Conservation (phyloP, 2,113 vertebrate genomes). For the Fulica atra region DNA sequence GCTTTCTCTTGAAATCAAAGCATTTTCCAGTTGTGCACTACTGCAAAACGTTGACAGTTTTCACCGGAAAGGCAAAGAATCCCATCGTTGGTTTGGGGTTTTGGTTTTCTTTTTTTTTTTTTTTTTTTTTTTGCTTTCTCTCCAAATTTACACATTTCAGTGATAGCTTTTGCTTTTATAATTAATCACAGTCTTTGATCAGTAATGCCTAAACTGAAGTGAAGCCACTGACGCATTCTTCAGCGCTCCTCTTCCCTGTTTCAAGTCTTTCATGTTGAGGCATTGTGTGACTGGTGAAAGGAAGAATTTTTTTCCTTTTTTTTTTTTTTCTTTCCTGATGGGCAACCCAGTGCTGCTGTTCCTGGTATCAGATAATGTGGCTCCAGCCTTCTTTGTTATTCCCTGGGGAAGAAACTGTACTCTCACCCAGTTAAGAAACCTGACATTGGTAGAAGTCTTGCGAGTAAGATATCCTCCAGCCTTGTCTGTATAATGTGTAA, state of each 20-base stretch:
- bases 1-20: background rate
- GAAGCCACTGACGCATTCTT: background rate
- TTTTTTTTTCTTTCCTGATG: background rate
- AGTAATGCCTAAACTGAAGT: background rate
- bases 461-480: background rate
- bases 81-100: too few relatives aligned
- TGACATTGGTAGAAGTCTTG: background rate
- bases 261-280: background rate
- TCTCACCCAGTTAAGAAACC: background rate
- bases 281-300: background rate
- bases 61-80: background rate
- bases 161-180: background rate
- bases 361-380: conserved; percentile 3
- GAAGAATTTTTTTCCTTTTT: background rate
- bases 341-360: background rate
- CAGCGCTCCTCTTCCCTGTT: background rate
- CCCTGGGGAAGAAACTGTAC: background rate
- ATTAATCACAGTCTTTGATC: background rate
- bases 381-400: background rate
- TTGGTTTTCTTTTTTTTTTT: too few relatives aligned
- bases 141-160: background rate
- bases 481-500: background rate
- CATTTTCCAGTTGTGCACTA: background rate
- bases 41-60: background rate
- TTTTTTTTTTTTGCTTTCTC: background rate